A percentile compares a stretch with the other conserved stretches of the same genome.
These are phyloP conservation scores for Mionectes macconnelli DNA, from an alignment of 2,113 vertebrate species.

Conservation along the genomic window DNA sequence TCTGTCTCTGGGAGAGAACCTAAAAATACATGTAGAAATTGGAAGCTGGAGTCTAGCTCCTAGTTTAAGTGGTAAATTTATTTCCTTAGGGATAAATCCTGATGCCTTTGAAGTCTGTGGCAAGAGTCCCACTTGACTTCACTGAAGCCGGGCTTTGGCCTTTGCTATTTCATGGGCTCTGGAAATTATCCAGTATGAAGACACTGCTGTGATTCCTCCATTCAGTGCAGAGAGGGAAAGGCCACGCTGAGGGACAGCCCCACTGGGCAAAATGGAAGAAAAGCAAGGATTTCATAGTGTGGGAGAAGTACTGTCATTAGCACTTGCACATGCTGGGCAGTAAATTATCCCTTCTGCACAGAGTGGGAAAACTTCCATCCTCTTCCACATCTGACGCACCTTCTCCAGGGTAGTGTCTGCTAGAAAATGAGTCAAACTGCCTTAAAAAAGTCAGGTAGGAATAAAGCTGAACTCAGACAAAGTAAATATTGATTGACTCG, in stretches of 20 bases:
- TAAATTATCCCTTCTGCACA: background rate
- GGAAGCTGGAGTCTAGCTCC: background rate
- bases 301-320: background rate
- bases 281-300: background rate
- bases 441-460: background rate
- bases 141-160: background rate
- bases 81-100: slow-evolving; percentile 25
- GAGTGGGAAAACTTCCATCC: background rate
- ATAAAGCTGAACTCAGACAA: background rate
- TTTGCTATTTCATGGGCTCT: background rate
- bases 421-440: background rate
- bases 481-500: slow-evolving; percentile 22
- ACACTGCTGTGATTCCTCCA: background rate
- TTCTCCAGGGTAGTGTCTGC: background rate
- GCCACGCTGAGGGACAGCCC: background rate
- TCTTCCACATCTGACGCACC: background rate
- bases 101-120: slow-evolving; percentile 45
- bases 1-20: background rate
- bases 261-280: background rate
- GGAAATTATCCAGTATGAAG: background rate
- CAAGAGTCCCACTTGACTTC: slow-evolving; percentile 2
- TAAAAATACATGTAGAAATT: background rate
- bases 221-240: background rate
- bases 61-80: background rate
- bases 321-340: background rate